These are phyloP conservation scores for Petrolisthes cinctipes DNA, from an alignment of 2,888 invertebrate genomes.

Conservation along the genomic window DNA sequence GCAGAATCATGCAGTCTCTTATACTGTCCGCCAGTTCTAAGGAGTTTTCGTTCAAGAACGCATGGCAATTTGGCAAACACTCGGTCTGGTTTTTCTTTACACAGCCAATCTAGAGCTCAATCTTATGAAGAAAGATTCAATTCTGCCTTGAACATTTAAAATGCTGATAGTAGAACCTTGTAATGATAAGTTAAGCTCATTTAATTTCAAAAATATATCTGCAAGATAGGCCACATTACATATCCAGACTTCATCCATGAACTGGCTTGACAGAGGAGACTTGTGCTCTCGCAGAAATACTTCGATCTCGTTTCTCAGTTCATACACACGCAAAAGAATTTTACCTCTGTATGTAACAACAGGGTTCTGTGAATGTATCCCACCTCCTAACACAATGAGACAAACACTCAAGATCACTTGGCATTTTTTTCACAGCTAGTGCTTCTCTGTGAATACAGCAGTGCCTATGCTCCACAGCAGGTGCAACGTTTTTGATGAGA, in stretches of 20 bases:
- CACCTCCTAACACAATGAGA: background rate
- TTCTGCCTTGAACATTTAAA: slow-evolving; percentile 3
- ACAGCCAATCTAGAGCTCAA: background rate
- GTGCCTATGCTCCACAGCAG: background rate
- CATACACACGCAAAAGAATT: background rate
- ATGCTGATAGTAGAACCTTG: background rate
- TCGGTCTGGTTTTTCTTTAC: background rate
- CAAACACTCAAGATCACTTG: background rate
- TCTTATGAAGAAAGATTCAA: slow-evolving; percentile 19
- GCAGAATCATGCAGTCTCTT: slow-evolving; percentile 6
- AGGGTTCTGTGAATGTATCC: background rate
- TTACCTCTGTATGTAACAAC: background rate
- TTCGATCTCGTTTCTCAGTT: background rate
- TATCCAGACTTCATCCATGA: background rate
- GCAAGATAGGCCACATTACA: slow-evolving; percentile 4
- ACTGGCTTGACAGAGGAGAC: background rate
- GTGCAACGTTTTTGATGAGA: background rate
- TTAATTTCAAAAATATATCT: slow-evolving; percentile 10
- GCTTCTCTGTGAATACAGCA: background rate
- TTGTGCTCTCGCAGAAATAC: background rate
- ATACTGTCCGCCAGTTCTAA: background rate
- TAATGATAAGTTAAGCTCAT: slow-evolving; percentile 3
- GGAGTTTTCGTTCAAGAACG: slow-evolving; percentile 37
- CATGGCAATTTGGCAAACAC: slow-evolving; percentile 35
- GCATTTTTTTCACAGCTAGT: background rate